Evolutionary conservation across 2,113 vertebrate species (phyloP).

Genomic region (Passer montanus): DNA sequence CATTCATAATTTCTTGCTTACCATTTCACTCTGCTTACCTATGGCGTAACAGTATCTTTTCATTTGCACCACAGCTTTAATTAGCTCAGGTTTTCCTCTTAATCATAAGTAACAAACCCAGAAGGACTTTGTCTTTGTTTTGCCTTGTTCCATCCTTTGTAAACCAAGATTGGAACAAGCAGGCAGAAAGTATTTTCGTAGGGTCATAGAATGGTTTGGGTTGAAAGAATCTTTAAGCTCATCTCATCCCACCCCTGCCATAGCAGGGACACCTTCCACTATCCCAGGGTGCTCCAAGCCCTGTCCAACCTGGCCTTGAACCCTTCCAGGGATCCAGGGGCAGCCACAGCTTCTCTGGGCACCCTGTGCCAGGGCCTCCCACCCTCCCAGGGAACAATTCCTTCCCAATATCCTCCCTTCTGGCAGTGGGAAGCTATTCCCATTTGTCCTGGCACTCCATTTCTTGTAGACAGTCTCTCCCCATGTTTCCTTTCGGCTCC

Average conservation of each 20-base stretch:
- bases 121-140: not conserved
- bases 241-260: not conserved
- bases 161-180: not conserved
- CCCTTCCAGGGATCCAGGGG: not conserved
- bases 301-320: accelerated
- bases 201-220: not conserved
- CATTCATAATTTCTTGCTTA: not conserved
- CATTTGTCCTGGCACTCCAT: not conserved
- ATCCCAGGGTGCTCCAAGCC: accelerated
- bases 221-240: not conserved
- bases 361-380: not conserved
- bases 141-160: not conserved
- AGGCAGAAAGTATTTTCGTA: not conserved
- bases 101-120: not conserved
- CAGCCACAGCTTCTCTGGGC: not conserved
- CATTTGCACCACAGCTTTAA: not conserved
- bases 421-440: not conserved
- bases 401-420: not conserved
- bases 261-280: not conserved
- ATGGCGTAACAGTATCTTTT: not conserved
- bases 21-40: not conserved
- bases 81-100: not conserved
- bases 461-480: not conserved
- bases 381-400: accelerated
- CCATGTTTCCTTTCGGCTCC: not conserved